Conservation (phyloP, 2,113 vertebrate genomes). For the Larimichthys polyactis region DNA sequence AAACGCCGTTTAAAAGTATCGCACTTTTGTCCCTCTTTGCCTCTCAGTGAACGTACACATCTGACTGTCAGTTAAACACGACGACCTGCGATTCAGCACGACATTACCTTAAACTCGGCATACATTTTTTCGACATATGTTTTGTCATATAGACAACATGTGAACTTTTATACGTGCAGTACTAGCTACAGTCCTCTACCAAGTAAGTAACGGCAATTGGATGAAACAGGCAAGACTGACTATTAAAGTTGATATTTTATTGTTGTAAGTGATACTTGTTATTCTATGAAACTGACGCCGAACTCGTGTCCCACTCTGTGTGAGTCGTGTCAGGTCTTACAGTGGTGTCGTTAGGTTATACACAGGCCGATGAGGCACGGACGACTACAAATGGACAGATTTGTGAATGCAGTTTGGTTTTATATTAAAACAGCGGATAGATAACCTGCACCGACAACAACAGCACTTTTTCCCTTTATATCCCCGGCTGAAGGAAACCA, state of each 20-base stretch:
- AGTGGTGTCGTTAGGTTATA: not conserved
- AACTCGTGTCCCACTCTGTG: not conserved
- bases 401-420: constrained; percentile 2
- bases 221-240: not conserved
- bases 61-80: rapidly evolving
- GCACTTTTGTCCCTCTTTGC: not conserved
- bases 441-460: not conserved
- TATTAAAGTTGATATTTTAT: constrained; percentile 14
- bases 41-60: not conserved
- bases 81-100: not conserved
- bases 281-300: not conserved
- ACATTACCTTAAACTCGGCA: not conserved
- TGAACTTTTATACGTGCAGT: not conserved
- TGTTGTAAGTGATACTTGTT: not conserved
- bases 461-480: not conserved
- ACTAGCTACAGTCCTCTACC: too few relatives aligned
- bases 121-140: not conserved
- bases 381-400: not conserved
- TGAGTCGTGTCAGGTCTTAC: rapidly evolving
- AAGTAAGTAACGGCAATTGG: not conserved
- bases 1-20: not conserved
- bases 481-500: not conserved
- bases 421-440: not conserved
- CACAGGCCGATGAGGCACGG: not conserved
- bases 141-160: not conserved